Base-by-base conservation (phyloP, 2,113 vertebrate genomes). In the Oophaga pumilio region DNA sequence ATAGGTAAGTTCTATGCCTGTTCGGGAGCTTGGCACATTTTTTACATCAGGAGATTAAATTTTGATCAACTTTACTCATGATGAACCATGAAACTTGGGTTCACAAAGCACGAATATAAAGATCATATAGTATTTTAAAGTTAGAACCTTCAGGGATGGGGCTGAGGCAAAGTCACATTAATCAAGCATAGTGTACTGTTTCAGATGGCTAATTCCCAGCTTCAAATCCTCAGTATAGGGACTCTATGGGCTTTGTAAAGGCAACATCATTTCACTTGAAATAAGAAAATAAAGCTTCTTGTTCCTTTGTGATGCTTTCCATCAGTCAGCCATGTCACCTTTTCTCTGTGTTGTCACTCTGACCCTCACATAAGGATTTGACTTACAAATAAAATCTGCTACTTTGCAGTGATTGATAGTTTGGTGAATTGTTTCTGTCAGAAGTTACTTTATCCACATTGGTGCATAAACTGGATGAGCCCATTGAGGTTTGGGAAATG, bases 401-500 rank as follows among this genome's bases (percentile, higher is more conserved):
- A 73, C 28, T 87, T 87, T 81, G 64, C 62, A 80, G 13, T 87
- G 77, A 87, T 69, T 81, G 85, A 87, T 87, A 64, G 64, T 81
- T 71, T 52, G 52, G 85, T 81, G 85, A 60, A 87, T 69, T 73
- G 71, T 59, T 81, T 49, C 62, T 87, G 85, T 69, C 85, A 87
- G 77, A 71, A 79, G 60, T 57, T 87, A 1, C 24, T 73, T 71
- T 71, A 57, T 56, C 52, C 52, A 87, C 77, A 71, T 81, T 71
- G 76, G 76, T 49, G 64, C 26, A 80, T 71, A 68, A 56, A 59
- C 26, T 60, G 76, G 77, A 56, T 57, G 26, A 49, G 24, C 76
- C 85, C 76, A 69, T 15, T 71, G 76, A 87, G 85, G 66, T 87
- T 87, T 81, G 6, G 76, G n/a, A 87, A 87, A 81, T 87, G 85